Evolutionary conservation across 2,797 vertebrate species (phyloP).

Genomic region (Amniataba percoides): DNA sequence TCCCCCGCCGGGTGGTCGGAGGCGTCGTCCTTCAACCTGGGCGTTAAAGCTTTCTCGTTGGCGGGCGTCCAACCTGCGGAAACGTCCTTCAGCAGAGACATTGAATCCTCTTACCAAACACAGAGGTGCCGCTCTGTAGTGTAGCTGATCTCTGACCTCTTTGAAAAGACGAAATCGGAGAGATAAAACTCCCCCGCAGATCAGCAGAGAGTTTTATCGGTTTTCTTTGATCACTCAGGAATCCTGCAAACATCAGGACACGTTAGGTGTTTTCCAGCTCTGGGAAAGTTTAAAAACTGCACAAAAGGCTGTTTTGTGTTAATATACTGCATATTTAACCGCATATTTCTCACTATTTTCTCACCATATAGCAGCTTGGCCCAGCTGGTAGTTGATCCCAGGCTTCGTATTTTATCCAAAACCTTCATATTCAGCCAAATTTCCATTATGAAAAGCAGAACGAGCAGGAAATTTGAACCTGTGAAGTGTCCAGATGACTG

Average conservation of each 20-base stretch:
- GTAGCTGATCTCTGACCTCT: slow-evolving; percentile 4
- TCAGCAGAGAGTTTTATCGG: no score
- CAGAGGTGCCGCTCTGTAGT: not conserved
- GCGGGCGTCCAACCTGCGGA: not conserved
- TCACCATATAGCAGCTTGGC: not conserved
- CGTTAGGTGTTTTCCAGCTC: not conserved
- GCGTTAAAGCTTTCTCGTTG: not conserved
- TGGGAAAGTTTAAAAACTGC: not conserved
- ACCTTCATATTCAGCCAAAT: not conserved
- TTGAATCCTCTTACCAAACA: not conserved
- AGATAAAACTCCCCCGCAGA: not conserved
- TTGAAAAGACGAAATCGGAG: not conserved
- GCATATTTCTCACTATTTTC: not conserved
- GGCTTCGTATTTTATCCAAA: not conserved
- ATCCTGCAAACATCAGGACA: not conserved
- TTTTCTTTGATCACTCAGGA: not conserved
- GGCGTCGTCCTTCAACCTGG: slow-evolving; percentile 3
- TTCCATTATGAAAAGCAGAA: not conserved
- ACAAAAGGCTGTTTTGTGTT: not conserved
- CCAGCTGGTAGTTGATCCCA: not conserved
- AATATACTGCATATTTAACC: not conserved
- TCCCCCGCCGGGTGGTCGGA: slow-evolving; percentile 1
- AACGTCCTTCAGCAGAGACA: slow-evolving; percentile 18
- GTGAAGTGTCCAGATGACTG: not conserved
- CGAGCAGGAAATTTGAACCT: not conserved